Base-by-base conservation (phyloP, 1,140 invertebrate genomes). In the Drosophila auraria region DNA sequence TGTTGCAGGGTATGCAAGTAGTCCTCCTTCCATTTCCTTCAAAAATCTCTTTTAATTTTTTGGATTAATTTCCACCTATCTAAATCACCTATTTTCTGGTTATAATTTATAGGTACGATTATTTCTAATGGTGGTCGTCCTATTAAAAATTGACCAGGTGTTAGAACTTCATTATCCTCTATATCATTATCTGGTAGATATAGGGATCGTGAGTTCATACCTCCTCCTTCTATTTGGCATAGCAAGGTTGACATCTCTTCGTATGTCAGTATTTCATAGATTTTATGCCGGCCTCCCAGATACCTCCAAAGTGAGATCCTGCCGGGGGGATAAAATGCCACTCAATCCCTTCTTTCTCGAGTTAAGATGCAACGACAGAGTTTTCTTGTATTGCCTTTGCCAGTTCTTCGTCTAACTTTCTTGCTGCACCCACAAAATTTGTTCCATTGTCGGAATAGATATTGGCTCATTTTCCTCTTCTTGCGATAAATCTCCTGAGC, bases 21-120 rank as follows among this genome's bases (percentile, higher is more conserved):
- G 44, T 68, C 36, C 5, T 56, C 20, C 30, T 53, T 53, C 42
- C 27, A 65, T 45, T 65, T 56, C 7, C n/a, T 44, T 6, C 6
- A 27, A 44, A 42, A 60, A 30, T 60, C 27, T 30, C 27, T 30
- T 30, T 7, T 30, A n/a, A n/a, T n/a, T n/a, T n/a, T n/a, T n/a
- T n/a, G n/a, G n/a, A n/a, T n/a, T n/a, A n/a, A n/a, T n/a, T n/a
- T n/a, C n/a, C n/a, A n/a, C n/a, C n/a, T n/a, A n/a, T n/a, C n/a
- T n/a, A n/a, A n/a, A n/a, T n/a, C n/a, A n/a, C n/a, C n/a, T n/a
- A n/a, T n/a, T n/a, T n/a, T n/a, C n/a, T n/a, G n/a, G n/a, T n/a
- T n/a, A n/a, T n/a, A n/a, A n/a, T n/a, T n/a, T n/a, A n/a, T n/a
- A n/a, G n/a, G n/a, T n/a, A n/a, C n/a, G n/a, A n/a, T n/a, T n/a